Evolutionary conservation across 2,888 invertebrate species (phyloP), one percentile per base, ranked within the genome.

Genomic region (Eilema griseolum): DNA sequence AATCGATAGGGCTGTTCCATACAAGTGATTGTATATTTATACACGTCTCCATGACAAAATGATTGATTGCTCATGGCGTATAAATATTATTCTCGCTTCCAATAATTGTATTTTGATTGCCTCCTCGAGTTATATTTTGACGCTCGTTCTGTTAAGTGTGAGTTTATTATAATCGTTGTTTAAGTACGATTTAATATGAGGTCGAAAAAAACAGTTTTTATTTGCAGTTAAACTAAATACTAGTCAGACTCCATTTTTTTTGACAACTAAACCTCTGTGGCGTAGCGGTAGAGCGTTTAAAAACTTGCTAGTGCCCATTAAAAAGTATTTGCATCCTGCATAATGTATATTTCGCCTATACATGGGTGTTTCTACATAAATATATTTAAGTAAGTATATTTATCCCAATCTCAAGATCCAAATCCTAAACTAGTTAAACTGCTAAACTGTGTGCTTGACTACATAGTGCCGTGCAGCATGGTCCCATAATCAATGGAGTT

Each of bases 1-100:
- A 84, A 80, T 80, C 84, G 80, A 83, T 81, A 76, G 79, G 74
- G 71, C 70, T 80, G 80, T 26, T 76, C 74, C 59, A 67, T 70
- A 73, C 76, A 71, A 85, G 80, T 80, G 79, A 63, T 64, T 46
- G 23, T 59, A 14, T 81, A 72, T 83, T 82, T 80, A 77, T 77
- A 75, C 67, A 77, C 65, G 75, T 76, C 69, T 63, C 68, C 23
- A 31, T 64, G 59, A 64, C 59, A 26, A 23, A 66, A 78, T 83
- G 79, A 85, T 83, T 83, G 81, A 85, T 84, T 77, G 75, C 73
- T 74, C 74, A 76, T 74, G 71, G 69, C 70, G 73, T 72, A 69
- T 73, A 73, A 76, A 77, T 74, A 68, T 70, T 75, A 71, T 67
- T 76, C 71, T 67, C 41, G 62, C 70, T 71, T 62, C 59, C 56